These are phyloP conservation scores for Apteryx mantelli DNA, from an alignment of 2,113 vertebrate genomes.

Conservation along the genomic window DNA sequence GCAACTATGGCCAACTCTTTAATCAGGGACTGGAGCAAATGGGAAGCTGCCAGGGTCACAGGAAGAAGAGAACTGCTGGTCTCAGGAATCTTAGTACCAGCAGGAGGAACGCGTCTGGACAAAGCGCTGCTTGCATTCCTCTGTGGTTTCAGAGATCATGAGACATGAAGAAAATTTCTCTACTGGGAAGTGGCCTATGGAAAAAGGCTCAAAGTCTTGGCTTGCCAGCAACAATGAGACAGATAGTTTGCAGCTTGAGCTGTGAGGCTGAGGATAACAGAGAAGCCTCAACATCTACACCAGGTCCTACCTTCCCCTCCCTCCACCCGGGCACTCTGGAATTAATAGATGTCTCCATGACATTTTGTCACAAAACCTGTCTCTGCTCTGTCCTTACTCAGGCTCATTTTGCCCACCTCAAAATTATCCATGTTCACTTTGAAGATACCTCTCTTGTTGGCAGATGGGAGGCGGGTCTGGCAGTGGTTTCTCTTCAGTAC, in stretches of 20 bases:
- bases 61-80: neutral
- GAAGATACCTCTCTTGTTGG: neutral
- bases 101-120: neutral
- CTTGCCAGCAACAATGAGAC: neutral
- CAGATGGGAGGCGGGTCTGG: neutral
- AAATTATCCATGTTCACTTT: rapidly evolving
- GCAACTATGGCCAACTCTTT: neutral
- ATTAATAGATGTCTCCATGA: rapidly evolving
- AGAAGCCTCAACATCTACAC: neutral
- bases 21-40: neutral
- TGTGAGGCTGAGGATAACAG: neutral
- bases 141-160: neutral
- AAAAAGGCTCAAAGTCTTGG: neutral
- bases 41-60: neutral
- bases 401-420: neutral
- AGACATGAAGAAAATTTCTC: neutral
- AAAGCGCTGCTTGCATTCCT: neutral
- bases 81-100: neutral
- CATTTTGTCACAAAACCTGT: neutral
- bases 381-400: neutral
- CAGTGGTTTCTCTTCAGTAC: neutral
- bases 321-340: neutral
- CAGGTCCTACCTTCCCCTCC: neutral
- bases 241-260: neutral
- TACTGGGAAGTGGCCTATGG: neutral